phyloP scores from a whole-genome alignment of 1,140 invertebrate genomes.

The Steinernema feltiae region DNA sequence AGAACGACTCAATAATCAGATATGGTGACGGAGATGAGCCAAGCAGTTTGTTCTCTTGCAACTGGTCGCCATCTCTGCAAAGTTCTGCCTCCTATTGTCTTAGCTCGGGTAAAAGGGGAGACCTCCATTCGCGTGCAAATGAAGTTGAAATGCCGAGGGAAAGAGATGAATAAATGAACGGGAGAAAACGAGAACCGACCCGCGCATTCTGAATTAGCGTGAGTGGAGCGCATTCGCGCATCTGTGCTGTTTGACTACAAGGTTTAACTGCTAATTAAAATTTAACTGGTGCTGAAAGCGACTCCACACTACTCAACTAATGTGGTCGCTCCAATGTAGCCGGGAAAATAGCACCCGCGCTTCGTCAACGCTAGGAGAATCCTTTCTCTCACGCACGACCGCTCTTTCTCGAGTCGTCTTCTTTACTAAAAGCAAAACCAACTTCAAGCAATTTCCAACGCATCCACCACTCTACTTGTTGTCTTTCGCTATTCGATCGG shows the following conservation, averaged over 20 bases:
- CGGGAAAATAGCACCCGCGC: not conserved
- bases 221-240: not conserved
- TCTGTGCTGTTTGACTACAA: slow-evolving; percentile 13
- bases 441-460: too few relatives aligned
- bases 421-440: too few relatives aligned
- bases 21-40: not conserved
- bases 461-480: too few relatives aligned
- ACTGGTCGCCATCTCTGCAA: not conserved
- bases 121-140: slow-evolving; percentile 1
- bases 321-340: not conserved
- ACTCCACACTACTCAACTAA: not conserved
- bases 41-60: not conserved
- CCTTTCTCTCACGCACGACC: too few relatives aligned
- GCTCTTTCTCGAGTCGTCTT: too few relatives aligned
- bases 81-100: not conserved
- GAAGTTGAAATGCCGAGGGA: slow-evolving; percentile 1
- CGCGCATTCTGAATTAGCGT: not conserved
- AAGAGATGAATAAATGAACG: slow-evolving; percentile 4
- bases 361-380: too few relatives aligned
- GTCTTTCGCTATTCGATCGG: not conserved
- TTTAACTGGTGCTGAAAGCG: slow-evolving; percentile 3
- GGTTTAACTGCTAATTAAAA: slow-evolving; percentile 15
- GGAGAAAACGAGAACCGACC: not conserved
- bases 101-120: not conserved
- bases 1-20: not conserved